Evolutionary conservation across 2,113 vertebrate genomes (phyloP).

Genomic region (Lophius piscatorius): DNA sequence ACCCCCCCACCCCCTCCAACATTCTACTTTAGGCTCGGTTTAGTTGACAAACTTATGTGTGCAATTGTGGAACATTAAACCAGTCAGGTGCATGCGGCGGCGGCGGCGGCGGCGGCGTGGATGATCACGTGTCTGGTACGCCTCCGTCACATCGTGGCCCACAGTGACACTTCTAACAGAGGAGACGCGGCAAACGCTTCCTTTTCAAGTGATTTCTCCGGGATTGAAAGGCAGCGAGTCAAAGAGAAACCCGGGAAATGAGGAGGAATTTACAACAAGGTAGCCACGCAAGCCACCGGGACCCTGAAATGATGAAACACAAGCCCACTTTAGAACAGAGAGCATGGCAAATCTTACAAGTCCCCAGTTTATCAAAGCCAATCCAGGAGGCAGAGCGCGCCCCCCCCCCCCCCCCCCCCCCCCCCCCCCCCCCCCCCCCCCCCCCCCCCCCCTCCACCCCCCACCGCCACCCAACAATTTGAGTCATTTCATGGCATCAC

Average conservation of each 20-base stretch:
- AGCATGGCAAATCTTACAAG: slow-evolving; percentile 67
- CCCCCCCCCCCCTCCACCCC: slow-evolving; percentile 17
- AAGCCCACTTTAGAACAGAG: slow-evolving; percentile 77
- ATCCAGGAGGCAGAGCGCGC: slow-evolving; percentile 54
- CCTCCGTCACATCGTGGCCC: slow-evolving; percentile 71
- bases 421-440: no score
- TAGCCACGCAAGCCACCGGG: slow-evolving; percentile 55
- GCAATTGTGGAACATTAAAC: slow-evolving; percentile 57
- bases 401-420: background rate
- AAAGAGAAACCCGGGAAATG: slow-evolving; percentile 58
- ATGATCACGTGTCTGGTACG: slow-evolving; percentile 47
- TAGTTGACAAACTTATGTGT: slow-evolving; percentile 62
- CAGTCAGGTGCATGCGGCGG: slow-evolving; percentile 50
- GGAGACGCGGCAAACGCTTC: slow-evolving; percentile 53
- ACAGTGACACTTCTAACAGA: slow-evolving; percentile 67
- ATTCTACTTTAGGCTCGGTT: slow-evolving; percentile 41
- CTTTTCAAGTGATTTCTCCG: slow-evolving; percentile 59
- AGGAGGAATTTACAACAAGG: slow-evolving; percentile 72
- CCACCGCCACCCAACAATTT: background rate
- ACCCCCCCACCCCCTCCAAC: slow-evolving; percentile 12
- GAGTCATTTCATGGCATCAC: slow-evolving; percentile 59
- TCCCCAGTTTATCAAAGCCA: slow-evolving; percentile 73
- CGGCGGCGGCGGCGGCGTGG: slow-evolving; percentile 56
- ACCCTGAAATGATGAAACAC: slow-evolving; percentile 72
- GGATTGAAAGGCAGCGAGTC: slow-evolving; percentile 60